Evolutionary conservation across 2,888 invertebrate species (phyloP), one percentile per base, ranked within the genome.

Genomic region (Pristionchus japonicus): DNA sequence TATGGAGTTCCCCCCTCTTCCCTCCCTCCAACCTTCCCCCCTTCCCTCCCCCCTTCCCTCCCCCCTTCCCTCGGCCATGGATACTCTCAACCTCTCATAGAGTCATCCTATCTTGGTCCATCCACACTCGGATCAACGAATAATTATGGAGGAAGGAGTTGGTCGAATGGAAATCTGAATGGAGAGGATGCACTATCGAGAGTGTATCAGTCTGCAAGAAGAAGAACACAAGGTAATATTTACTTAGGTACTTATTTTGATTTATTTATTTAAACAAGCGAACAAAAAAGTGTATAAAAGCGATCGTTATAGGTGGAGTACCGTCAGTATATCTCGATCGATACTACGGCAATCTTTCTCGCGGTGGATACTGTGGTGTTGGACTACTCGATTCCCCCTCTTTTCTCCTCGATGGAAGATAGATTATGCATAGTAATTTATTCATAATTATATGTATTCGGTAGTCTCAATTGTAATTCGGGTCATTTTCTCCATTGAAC

Each of bases 201-300:
- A 77, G 89, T 92, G 67, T 92, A 92, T 88, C 91, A 91, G 43
- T 90, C 91, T n/a, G 91, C 89, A 20, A 90, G 91, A 61, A 85
- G 92, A 88, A 88, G 90, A 85, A 87, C 88, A 83, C 88, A 67
- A 90, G 90, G 86, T 86, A 49, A 86, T 40, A 80, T 4, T 43
- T 15, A 43, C 27, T 23, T 23, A 1, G 6, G 11, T 34, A 4
- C 23, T 43, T n/a, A 15, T 80, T 20, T 2, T n/a, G 43, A 23
- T n/a, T 34, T 31, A 37, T 1, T 23, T 9, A 40, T 80, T n/a
- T 80, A 43, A n/a, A n/a, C n/a, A n/a, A n/a, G n/a, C n/a, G n/a
- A n/a, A n/a, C 43, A 11, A 80, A 23, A 9, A n/a, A 43, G 6
- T 52, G 52, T 52, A 27, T 67, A 67, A 31, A 67, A 34, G 31